Conservation (phyloP, 1,140 invertebrate species). For the Drosophila arawakana region DNA sequence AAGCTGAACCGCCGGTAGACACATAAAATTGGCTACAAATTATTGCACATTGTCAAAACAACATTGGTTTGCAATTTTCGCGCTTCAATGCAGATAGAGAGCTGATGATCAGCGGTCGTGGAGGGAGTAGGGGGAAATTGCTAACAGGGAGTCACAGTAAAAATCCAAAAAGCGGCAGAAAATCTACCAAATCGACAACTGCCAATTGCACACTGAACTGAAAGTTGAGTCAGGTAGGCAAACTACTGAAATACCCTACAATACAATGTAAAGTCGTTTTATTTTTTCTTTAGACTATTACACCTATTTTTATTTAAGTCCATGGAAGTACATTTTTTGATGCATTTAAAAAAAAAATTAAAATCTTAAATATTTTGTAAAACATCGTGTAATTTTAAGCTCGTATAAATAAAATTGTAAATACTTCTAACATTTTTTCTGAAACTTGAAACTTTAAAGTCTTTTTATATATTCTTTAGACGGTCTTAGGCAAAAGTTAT, state of each 20-base stretch:
- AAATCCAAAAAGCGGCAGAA: background rate
- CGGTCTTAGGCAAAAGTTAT: no score
- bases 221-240: conserved; percentile 9
- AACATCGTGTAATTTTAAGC: no score
- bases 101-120: conserved; percentile 18
- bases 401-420: no score
- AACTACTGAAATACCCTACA: conserved; percentile 34
- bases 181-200: conserved; percentile 4
- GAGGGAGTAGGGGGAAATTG: background rate
- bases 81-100: conserved; percentile 77
- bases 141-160: conserved; percentile 6
- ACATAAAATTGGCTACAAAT: conserved; percentile 83
- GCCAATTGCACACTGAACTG: conserved; percentile 21
- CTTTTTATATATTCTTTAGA: no score
- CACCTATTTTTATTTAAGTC: background rate
- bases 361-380: no score
- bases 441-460: no score
- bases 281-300: background rate
- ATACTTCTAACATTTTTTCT: no score
- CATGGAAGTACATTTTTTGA: no score
- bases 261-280: background rate
- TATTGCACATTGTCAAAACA: conserved; percentile 82
- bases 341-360: no score
- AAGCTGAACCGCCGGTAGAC: conserved; percentile 73
- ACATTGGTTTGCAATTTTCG: conserved; percentile 83